phyloP scores from a whole-genome alignment of 2,113 vertebrate species.

The Platichthys stellatus region DNA sequence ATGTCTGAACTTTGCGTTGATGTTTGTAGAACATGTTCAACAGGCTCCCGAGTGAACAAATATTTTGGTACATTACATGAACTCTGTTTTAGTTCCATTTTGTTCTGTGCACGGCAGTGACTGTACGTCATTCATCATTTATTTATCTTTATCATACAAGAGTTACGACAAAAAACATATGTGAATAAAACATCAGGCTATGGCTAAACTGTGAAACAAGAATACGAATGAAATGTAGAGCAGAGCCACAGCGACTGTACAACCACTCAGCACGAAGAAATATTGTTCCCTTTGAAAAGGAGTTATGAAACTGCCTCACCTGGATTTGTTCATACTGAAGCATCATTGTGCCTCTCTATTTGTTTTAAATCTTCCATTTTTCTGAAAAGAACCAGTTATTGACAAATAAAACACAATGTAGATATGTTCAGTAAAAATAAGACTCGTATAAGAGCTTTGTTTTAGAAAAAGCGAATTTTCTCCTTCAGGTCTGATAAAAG shows the following conservation, averaged over 20 bases:
- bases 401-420: too few species aligned
- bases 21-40: background rate
- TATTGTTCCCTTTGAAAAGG: too few species aligned
- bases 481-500: too few species aligned
- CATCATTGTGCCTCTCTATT: background rate
- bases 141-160: background rate
- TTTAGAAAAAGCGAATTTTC: too few species aligned
- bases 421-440: too few species aligned
- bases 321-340: background rate
- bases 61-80: too few species aligned
- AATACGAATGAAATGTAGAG: background rate
- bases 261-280: background rate
- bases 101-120: background rate
- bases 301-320: background rate
- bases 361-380: background rate
- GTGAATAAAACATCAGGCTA: conserved; percentile 22
- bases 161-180: background rate
- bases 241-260: too few species aligned
- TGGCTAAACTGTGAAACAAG: background rate
- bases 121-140: background rate
- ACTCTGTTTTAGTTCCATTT: conserved; percentile 3
- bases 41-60: too few species aligned
- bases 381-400: background rate
- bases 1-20: background rate
- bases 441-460: too few species aligned